Evolutionary conservation across 1,140 invertebrate species (phyloP).

Genomic region (Hormaphis cornu): DNA sequence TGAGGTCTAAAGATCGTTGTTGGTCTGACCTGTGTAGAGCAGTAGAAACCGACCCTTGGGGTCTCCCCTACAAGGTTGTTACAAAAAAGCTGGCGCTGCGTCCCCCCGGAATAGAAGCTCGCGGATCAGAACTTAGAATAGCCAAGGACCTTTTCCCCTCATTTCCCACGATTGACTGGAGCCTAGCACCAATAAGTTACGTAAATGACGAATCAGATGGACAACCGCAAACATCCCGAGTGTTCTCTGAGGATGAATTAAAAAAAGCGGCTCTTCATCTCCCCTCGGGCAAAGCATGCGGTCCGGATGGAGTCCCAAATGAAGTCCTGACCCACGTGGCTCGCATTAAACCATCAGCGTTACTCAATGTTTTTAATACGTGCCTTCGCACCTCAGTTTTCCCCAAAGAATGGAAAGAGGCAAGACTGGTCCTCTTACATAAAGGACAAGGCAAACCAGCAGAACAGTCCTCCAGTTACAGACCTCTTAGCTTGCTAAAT

Average conservation of each 20-base stretch:
- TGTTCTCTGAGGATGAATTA: background rate
- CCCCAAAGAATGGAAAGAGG: background rate
- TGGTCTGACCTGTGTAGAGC: background rate
- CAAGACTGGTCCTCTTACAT: background rate
- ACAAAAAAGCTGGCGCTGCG: background rate
- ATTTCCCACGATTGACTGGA: too few species aligned
- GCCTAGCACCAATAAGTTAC: too few species aligned
- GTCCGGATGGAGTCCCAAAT: background rate
- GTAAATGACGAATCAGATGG: background rate
- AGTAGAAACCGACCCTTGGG: constrained; percentile 12
- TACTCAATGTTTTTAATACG: background rate
- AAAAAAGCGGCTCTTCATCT: background rate
- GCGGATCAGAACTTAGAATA: background rate
- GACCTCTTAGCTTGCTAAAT: background rate
- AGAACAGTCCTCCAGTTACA: background rate
- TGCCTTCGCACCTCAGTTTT: background rate
- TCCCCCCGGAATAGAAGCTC: background rate
- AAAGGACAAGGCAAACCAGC: background rate
- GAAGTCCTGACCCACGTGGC: background rate
- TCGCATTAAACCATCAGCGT: background rate
- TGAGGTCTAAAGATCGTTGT: background rate
- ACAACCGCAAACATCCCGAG: background rate
- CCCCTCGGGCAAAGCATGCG: background rate
- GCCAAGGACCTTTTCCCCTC: background rate
- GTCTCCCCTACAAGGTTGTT: background rate